Evolutionary conservation across 2,797 vertebrate species (phyloP), one percentile per base, ranked within the genome.

Genomic region (Sebastes nivosus): DNA sequence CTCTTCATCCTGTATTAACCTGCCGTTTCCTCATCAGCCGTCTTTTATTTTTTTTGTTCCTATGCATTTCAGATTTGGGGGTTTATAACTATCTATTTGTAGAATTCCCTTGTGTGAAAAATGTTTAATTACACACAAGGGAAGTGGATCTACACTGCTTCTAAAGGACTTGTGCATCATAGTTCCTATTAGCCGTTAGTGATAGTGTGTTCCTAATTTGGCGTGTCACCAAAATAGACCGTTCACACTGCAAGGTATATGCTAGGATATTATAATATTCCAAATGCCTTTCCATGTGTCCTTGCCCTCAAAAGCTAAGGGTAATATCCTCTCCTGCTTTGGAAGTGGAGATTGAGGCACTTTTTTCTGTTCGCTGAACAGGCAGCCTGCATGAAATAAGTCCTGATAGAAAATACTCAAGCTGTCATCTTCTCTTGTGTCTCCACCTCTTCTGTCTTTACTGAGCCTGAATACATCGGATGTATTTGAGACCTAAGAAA

Each of bases 361-460:
- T 89, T 90, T 90, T 92, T 88, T 89, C 90, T 91, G 89, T 90
- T 91, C 71, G 83, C 83, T 94, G 91, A 91, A 91, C 91, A 92
- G 81, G 90, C 93, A 92, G 81, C 73, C 78, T 81, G 90, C 89
- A 93, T 94, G 93, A 93, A 94, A 93, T 93, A 83, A 88, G 77
- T 77, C 80, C 84, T 85, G 77, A 90, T 82, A 84, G 89, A 88
- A 87, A 87, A 88, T 72, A 69, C 50, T 65, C 67, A 66, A 73
- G 73, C 81, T 85, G 83, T 86, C 88, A 81, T 78, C 65, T 65
- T 75, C 57, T 72, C 55, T n/a, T 20, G 11, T 67, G 34, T 80
- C 84, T 65, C 24, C 79, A 42, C 64, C 63, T 83, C 52, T 12
- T 74, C 74, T 67, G 5, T 83, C 76, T 59, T 71, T 57, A 72